These are phyloP conservation scores for Villa cingulata DNA, from an alignment of 2,888 invertebrate genomes.

Conservation along the genomic window DNA sequence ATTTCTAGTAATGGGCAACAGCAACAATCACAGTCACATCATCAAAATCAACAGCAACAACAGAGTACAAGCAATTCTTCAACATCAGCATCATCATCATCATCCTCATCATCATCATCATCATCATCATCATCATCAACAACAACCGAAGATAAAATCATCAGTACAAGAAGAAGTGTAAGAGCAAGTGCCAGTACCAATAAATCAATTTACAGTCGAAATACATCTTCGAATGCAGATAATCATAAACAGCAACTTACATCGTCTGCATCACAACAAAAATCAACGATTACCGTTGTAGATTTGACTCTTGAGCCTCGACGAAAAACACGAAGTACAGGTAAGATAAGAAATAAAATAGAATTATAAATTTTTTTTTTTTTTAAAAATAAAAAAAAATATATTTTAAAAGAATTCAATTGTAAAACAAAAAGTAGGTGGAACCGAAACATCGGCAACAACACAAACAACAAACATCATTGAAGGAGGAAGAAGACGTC, in stretches of 20 bases:
- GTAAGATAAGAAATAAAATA: slow-evolving; percentile 28
- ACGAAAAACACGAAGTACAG: slow-evolving; percentile 58
- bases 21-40: slow-evolving; percentile 3
- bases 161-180: slow-evolving; percentile 44
- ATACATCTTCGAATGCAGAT: slow-evolving; percentile 19
- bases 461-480: too few relatives aligned
- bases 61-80: slow-evolving; percentile 17
- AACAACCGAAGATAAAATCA: slow-evolving; percentile 33
- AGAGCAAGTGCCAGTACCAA: slow-evolving; percentile 34
- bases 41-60: background rate
- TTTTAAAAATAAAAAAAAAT: too few relatives aligned
- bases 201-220: slow-evolving; percentile 34
- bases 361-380: background rate
- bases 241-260: slow-evolving; percentile 24
- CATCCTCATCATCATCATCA: background rate
- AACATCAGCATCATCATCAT: slow-evolving; percentile 14
- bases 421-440: slow-evolving; percentile 19
- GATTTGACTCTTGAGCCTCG: slow-evolving; percentile 26
- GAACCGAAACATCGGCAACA: slow-evolving; percentile 27
- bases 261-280: slow-evolving; percentile 15
- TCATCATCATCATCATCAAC: slow-evolving; percentile 5
- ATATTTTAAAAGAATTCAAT: background rate
- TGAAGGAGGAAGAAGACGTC: slow-evolving; percentile 41
- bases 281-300: background rate
- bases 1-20: slow-evolving; percentile 11